These are phyloP conservation scores for Hippocampus kuda DNA, from an alignment of 2,797 vertebrate genomes.

Conservation along the genomic window DNA sequence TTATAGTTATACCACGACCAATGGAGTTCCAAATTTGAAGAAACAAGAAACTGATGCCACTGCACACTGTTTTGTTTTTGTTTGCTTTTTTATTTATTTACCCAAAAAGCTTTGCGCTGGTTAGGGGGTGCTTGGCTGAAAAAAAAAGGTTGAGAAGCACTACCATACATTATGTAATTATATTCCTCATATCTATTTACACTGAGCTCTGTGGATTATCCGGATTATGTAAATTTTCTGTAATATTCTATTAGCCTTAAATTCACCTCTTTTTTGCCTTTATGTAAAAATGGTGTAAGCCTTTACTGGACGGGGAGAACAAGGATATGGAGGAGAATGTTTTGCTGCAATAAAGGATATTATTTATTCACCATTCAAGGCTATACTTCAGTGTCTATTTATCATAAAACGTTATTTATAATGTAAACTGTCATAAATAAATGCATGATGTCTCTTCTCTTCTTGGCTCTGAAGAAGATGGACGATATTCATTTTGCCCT, in stretches of 20 bases:
- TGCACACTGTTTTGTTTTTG: no score
- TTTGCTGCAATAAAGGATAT: not conserved
- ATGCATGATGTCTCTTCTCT: no score
- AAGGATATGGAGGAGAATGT: not conserved
- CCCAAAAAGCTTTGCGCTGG: no score
- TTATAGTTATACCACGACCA: no score
- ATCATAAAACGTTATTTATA: not conserved
- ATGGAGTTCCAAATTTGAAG: no score
- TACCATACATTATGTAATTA: not conserved
- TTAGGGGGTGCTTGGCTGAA: no score
- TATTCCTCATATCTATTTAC: not conserved
- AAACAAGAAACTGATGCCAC: no score
- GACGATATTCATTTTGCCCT: no score
- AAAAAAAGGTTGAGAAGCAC: no score
- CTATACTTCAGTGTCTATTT: not conserved
- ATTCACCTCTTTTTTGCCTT: not conserved
- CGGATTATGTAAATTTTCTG: conserved; percentile 1
- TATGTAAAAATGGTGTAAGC: not conserved
- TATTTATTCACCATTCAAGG: no score
- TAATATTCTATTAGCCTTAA: conserved; percentile 2
- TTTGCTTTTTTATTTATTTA: no score
- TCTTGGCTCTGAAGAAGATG: no score
- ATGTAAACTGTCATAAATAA: not conserved
- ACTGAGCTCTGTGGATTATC: conserved; percentile 4
- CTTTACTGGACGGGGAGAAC: not conserved